Evolutionary conservation across 2,113 vertebrate species (phyloP).

Genomic region (Lucifuga dentata): DNA sequence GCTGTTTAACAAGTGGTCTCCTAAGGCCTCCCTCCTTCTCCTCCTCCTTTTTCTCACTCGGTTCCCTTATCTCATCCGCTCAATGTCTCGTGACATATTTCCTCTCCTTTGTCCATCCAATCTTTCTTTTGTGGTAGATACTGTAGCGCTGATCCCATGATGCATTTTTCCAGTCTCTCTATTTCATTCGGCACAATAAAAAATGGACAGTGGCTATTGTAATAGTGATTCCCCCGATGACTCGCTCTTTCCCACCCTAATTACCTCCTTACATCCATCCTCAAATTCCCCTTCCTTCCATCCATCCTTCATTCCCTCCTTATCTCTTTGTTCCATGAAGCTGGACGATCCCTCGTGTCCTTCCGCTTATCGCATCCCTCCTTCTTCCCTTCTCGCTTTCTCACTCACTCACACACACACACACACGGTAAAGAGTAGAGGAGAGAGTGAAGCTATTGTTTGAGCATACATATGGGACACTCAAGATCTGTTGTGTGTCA

Average conservation of each 20-base stretch:
- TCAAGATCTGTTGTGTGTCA: background rate
- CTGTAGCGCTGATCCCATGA: slow-evolving; percentile 32
- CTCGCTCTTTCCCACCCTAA: slow-evolving; percentile 33
- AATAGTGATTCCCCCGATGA: slow-evolving; percentile 29
- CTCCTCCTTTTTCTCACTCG: slow-evolving; percentile 2
- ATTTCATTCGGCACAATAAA: slow-evolving; percentile 20
- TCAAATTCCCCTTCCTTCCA: slow-evolving; percentile 8
- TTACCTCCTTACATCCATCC: slow-evolving; percentile 51
- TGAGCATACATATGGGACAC: background rate
- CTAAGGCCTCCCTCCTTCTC: slow-evolving; percentile 17
- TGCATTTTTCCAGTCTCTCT: slow-evolving; percentile 16
- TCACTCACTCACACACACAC: slow-evolving; percentile 7
- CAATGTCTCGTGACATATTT: slow-evolving; percentile 23
- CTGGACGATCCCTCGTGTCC: slow-evolving; percentile 32
- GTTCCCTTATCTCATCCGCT: slow-evolving; percentile 32
- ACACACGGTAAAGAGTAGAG: background rate
- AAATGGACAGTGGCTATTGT: slow-evolving; percentile 46
- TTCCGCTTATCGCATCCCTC: background rate
- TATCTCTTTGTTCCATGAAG: slow-evolving; percentile 46
- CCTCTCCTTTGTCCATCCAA: slow-evolving; percentile 26
- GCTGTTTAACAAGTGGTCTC: slow-evolving; percentile 58
- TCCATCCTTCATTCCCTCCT: slow-evolving; percentile 21
- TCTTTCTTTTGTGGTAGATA: slow-evolving; percentile 23
- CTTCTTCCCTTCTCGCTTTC: background rate
- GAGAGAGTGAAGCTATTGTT: slow-evolving; percentile 4